Conservation (phyloP, 1,140 invertebrate genomes). For the Lamellibrachia luymesi region DNA sequence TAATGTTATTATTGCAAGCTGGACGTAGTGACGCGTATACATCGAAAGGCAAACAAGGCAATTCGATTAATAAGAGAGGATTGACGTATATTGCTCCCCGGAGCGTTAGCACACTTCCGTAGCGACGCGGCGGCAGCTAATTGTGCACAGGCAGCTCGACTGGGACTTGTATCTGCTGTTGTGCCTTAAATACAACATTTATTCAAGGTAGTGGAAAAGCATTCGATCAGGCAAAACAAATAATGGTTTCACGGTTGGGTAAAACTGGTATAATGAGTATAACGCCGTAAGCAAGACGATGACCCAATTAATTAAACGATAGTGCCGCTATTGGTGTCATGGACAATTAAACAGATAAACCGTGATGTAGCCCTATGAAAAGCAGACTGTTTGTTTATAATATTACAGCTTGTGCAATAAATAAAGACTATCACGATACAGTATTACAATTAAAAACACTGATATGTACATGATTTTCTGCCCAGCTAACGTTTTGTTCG, state of each 20-base stretch:
- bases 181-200: background rate
- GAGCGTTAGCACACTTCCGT: background rate
- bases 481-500: no score
- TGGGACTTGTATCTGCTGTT: background rate
- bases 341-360: background rate
- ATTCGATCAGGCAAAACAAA: background rate
- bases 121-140: background rate
- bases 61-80: background rate
- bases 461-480: background rate
- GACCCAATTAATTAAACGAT: background rate
- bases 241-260: background rate
- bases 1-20: no score
- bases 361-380: no score
- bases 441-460: background rate
- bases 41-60: background rate
- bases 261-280: background rate
- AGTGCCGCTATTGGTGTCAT: background rate
- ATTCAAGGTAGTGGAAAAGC: background rate
- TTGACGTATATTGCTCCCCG: background rate
- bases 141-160: background rate
- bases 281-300: background rate
- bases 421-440: no score
- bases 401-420: no score
- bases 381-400: no score
- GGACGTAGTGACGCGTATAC: background rate